Percentiles rank a stretch among this genome's conserved stretches.
These are phyloP conservation scores for Raja brachyura DNA, from an alignment of 2,113 vertebrate species.

Conservation along the genomic window DNA sequence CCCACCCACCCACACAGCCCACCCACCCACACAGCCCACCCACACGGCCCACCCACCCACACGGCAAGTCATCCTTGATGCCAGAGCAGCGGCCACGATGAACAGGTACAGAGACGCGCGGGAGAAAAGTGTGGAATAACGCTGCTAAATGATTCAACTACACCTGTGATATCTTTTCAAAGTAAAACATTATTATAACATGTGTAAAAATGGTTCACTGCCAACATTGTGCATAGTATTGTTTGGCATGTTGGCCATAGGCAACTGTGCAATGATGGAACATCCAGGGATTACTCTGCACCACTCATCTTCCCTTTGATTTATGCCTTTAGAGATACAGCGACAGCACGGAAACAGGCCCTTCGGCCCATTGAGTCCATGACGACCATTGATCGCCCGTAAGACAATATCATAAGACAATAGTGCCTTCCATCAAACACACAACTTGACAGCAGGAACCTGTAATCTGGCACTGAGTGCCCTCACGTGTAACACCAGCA, in stretches of 20 bases:
- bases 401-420: too few species aligned
- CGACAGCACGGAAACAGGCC: too few species aligned
- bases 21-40: too few species aligned
- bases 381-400: too few species aligned
- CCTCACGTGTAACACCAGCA: background rate
- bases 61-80: too few species aligned
- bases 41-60: too few species aligned
- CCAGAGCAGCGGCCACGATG: too few species aligned
- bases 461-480: background rate
- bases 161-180: background rate
- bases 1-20: too few species aligned
- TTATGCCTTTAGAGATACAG: too few species aligned
- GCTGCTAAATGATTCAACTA: background rate
- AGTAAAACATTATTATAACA: background rate
- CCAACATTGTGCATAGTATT: background rate
- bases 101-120: background rate
- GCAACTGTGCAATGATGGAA: too few species aligned
- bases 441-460: constrained; percentile 19
- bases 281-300: background rate
- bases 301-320: background rate
- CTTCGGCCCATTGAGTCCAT: too few species aligned
- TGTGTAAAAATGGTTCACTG: background rate
- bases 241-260: background rate
- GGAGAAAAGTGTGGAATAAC: background rate
- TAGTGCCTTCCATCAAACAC: background rate